These are phyloP conservation scores for Aleiodes leptofemur DNA, from an alignment of 2,888 invertebrate genomes.

Conservation along the genomic window DNA sequence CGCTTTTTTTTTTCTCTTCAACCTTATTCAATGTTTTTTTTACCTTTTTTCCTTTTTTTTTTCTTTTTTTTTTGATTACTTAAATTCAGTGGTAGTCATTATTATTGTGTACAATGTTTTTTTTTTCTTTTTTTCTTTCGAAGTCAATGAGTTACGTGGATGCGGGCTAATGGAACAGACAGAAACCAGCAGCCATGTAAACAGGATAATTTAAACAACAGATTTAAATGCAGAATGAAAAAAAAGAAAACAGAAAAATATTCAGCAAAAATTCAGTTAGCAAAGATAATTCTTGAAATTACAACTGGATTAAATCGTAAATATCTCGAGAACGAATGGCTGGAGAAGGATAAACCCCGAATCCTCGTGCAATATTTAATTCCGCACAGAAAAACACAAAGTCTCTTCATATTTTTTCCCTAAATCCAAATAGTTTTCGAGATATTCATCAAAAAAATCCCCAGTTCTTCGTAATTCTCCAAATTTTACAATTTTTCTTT, in stretches of 20 bases:
- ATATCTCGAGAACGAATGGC: too few species aligned
- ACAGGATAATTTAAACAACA: conserved; percentile 5
- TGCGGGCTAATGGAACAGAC: neutral
- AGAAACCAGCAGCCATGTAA: conserved; percentile 19
- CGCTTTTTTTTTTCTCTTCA: conserved; percentile 56
- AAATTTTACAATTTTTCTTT: too few species aligned
- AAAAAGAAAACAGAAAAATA: neutral
- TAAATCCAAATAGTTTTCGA: too few species aligned
- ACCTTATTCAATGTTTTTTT: neutral
- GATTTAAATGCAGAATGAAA: neutral
- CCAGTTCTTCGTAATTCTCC: too few species aligned
- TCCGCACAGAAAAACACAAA: too few species aligned
- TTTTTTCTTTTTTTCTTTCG: neutral
- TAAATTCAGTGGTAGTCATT: conserved; percentile 51
- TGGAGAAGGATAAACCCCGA: too few species aligned
- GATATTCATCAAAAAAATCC: too few species aligned
- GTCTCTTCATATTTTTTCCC: too few species aligned
- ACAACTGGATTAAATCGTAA: conserved; percentile 13
- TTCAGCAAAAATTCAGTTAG: neutral
- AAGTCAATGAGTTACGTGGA: neutral
- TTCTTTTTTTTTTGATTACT: conserved; percentile 61
- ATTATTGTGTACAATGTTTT: conserved; percentile 33
- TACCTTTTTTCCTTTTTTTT: conserved; percentile 21
- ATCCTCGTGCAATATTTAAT: too few species aligned
- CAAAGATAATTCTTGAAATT: too few species aligned